Evolutionary conservation across 2,113 vertebrate species (phyloP).

Genomic region (Thamnophis sirtalis): DNA sequence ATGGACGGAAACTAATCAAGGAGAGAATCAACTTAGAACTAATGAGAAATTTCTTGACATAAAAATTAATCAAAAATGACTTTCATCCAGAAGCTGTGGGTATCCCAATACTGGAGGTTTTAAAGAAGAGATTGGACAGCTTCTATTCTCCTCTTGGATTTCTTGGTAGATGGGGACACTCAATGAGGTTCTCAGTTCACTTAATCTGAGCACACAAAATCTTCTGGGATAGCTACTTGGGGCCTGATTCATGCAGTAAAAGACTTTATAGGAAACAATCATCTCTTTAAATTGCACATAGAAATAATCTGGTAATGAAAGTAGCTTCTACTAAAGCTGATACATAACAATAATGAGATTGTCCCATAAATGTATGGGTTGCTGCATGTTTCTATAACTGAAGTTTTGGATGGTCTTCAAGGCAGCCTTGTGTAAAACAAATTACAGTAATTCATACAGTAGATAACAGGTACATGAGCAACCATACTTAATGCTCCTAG

Average conservation of each 20-base stretch:
- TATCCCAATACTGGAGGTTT: background rate
- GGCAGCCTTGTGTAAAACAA: background rate
- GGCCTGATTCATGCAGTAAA: background rate
- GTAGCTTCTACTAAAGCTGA: background rate
- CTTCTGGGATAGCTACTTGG: background rate
- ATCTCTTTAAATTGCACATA: background rate
- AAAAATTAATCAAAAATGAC: too few relatives aligned
- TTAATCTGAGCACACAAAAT: background rate
- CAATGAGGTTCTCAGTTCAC: background rate
- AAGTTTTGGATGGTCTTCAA: background rate
- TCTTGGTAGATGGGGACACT: background rate
- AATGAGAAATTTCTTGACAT: too few relatives aligned
- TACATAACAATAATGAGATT: background rate
- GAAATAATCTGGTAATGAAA: background rate
- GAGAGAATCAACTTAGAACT: too few relatives aligned
- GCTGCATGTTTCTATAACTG: background rate
- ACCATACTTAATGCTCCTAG: background rate
- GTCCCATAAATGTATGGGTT: background rate
- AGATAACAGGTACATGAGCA: background rate
- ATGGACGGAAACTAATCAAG: too few relatives aligned
- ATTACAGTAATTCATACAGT: background rate
- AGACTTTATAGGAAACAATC: background rate
- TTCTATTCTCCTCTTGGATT: background rate
- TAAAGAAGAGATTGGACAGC: background rate
- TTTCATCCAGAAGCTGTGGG: background rate